phyloP scores from a whole-genome alignment of 1,140 invertebrate species.

The Dendrolimus punctatus region DNA sequence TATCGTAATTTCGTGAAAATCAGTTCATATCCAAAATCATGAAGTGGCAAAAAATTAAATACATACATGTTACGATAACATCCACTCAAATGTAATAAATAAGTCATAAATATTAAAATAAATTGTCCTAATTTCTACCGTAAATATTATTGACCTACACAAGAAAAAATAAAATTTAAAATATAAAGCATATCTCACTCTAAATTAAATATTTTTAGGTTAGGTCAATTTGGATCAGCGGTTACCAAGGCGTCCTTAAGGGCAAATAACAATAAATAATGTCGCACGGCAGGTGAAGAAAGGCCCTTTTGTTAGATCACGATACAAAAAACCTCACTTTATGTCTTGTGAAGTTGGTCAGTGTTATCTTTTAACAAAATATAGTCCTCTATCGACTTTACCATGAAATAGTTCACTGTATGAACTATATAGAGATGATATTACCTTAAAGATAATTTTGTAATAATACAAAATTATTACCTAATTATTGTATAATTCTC shows the following conservation, averaged over 20 bases:
- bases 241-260: constrained; percentile 18
- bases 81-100: too few species aligned
- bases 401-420: constrained; percentile 54
- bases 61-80: too few species aligned
- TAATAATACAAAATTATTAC: too few species aligned
- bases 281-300: constrained; percentile 55
- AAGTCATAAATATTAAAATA: too few species aligned
- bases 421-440: constrained; percentile 29
- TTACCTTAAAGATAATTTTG: constrained; percentile 7
- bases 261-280: constrained; percentile 59
- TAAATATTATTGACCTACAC: too few species aligned
- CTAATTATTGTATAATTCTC: too few species aligned
- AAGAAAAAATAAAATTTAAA: too few species aligned
- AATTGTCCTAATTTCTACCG: too few species aligned
- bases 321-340: constrained; percentile 44
- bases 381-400: constrained; percentile 33
- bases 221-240: constrained; percentile 46
- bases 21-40: too few species aligned
- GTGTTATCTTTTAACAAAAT: constrained; percentile 60
- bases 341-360: constrained; percentile 60
- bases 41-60: too few species aligned
- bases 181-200: constrained; percentile 56
- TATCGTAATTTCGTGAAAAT: too few species aligned
- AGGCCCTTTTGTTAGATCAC: constrained; percentile 30
- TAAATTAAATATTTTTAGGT: constrained; percentile 56